Conservation (phyloP, 23 tunicate genomes). For the Oikopleura albicans region DNA sequence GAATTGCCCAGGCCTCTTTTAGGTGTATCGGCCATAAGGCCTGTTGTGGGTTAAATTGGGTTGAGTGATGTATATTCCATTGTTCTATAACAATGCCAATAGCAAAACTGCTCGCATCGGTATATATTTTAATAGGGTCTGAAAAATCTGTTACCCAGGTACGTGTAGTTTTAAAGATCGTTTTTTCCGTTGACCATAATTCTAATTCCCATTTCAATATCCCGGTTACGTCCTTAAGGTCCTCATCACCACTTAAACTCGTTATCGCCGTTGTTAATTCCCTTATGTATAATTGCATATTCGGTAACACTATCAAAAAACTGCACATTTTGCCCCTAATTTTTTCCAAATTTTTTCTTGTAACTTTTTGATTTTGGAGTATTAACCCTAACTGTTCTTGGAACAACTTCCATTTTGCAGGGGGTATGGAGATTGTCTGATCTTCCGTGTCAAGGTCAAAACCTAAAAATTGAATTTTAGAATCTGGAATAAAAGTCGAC, state of each 20-base stretch:
- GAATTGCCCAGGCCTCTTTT: not conserved
- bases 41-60: not conserved
- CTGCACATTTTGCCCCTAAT: not conserved
- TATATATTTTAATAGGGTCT: not conserved
- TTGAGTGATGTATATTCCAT: too few species aligned
- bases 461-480: not conserved
- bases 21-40: not conserved
- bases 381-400: not conserved
- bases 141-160: not conserved
- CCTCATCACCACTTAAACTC: not conserved
- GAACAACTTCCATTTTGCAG: not conserved
- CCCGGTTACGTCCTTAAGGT: too few species aligned
- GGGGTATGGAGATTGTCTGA: not conserved
- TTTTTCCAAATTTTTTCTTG: not conserved
- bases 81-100: not conserved
- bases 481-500: not conserved
- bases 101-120: not conserved
- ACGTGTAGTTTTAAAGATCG: too few species aligned
- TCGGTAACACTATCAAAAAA: not conserved
- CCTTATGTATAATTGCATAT: not conserved
- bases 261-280: not conserved
- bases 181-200: not conserved
- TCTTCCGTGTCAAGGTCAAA: not conserved
- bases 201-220: not conserved
- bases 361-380: not conserved